Conservation (phyloP, 2,113 vertebrate species). For the Pleuronectes platessa region DNA sequence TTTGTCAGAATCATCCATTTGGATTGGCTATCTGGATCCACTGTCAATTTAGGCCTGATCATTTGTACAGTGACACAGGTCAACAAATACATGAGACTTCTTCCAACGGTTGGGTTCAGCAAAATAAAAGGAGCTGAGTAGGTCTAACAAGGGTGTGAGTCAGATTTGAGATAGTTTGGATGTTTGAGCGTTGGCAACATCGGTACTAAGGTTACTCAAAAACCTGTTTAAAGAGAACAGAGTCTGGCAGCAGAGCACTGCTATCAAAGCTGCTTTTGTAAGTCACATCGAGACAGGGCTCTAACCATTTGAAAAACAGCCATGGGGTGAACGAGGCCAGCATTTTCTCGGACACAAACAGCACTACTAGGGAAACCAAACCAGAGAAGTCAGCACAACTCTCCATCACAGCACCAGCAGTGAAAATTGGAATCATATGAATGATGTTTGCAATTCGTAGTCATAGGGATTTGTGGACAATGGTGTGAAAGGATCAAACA, state of each 20-base stretch:
- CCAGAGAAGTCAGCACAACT: slow-evolving; percentile 16
- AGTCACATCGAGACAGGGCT: slow-evolving; percentile 32
- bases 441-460: slow-evolving; percentile 24
- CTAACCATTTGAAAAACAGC: slow-evolving; percentile 24
- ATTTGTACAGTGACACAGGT: slow-evolving; percentile 30
- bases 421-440: slow-evolving; percentile 25
- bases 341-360: slow-evolving; percentile 39
- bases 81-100: slow-evolving; percentile 33
- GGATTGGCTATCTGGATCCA: slow-evolving; percentile 39
- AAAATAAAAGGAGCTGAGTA: slow-evolving; percentile 12
- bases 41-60: slow-evolving; percentile 39
- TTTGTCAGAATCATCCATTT: slow-evolving; percentile 58
- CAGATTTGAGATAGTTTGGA: slow-evolving; percentile 39
- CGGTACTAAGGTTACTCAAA: slow-evolving; percentile 50
- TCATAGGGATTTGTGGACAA: slow-evolving; percentile 20
- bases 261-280: slow-evolving; percentile 58
- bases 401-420: neutral
- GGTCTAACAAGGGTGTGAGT: slow-evolving; percentile 15
- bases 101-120: slow-evolving; percentile 16
- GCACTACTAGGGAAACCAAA: slow-evolving; percentile 37
- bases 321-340: slow-evolving; percentile 26
- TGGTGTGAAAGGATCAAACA: slow-evolving; percentile 63
- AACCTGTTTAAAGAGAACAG: slow-evolving; percentile 51
- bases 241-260: slow-evolving; percentile 30
- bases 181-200: slow-evolving; percentile 31